These are phyloP conservation scores for Platycheirus rosarum DNA, from an alignment of 2,888 invertebrate species.

Conservation along the genomic window DNA sequence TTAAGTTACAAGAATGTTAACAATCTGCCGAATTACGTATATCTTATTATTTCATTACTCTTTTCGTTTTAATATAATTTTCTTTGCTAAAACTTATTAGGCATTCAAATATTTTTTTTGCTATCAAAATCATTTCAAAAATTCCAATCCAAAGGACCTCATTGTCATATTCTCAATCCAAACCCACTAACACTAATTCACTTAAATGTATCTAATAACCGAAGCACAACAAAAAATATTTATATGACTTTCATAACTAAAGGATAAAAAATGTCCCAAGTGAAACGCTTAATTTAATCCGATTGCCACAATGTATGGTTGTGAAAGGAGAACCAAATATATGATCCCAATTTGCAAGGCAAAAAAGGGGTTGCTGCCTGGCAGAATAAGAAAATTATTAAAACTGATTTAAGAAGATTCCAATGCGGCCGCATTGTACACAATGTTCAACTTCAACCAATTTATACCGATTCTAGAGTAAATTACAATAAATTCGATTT, in stretches of 20 bases:
- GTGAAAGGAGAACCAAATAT: slow-evolving; percentile 34
- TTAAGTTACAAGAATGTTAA: no score
- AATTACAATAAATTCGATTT: slow-evolving; percentile 70
- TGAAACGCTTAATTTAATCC: slow-evolving; percentile 70
- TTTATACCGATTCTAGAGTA: slow-evolving; percentile 25
- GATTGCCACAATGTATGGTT: slow-evolving; percentile 57
- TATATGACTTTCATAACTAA: slow-evolving; percentile 58
- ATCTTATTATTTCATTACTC: no score
- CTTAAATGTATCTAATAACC: slow-evolving; percentile 69
- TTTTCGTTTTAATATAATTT: no score
- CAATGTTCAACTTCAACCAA: slow-evolving; percentile 34
- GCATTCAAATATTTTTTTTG: no score
- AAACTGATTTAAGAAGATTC: slow-evolving; percentile 61
- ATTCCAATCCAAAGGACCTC: not conserved
- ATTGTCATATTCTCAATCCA: not conserved
- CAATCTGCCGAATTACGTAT: no score
- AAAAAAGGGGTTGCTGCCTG: slow-evolving; percentile 38
- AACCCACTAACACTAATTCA: slow-evolving; percentile 55
- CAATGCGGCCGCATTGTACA: slow-evolving; percentile 54
- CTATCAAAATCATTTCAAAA: slow-evolving; percentile 6
- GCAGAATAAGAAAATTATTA: slow-evolving; percentile 48
- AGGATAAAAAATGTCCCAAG: slow-evolving; percentile 70
- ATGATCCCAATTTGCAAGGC: slow-evolving; percentile 17
- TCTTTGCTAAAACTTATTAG: no score
- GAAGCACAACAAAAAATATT: slow-evolving; percentile 28